phyloP scores from a whole-genome alignment of 2,113 vertebrate genomes.

The Gila orcuttii region DNA sequence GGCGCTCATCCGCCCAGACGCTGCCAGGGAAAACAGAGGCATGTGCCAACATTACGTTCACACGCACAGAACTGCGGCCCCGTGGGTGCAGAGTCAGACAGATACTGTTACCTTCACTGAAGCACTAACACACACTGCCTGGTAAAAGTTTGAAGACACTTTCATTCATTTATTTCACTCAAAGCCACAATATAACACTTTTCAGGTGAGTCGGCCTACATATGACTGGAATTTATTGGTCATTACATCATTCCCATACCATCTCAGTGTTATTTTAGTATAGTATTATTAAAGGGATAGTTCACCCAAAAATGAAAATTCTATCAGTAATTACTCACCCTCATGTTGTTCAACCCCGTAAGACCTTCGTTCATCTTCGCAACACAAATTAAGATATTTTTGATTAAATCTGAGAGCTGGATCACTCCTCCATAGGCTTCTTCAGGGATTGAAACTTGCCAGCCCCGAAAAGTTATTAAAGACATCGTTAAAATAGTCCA shows the following conservation, averaged over 20 bases:
- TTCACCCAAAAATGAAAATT: too few species aligned
- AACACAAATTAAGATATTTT: too few species aligned
- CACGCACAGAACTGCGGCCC: constrained; percentile 3
- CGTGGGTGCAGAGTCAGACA: neutral
- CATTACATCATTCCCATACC: neutral
- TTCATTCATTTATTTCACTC: neutral
- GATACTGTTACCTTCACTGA: neutral
- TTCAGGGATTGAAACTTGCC: too few species aligned
- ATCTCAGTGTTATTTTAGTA: neutral
- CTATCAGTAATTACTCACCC: too few species aligned
- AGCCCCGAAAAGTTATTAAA: too few species aligned
- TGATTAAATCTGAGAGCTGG: too few species aligned
- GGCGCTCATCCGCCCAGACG: constrained; percentile 76
- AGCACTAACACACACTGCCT: neutral
- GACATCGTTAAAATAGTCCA: too few species aligned
- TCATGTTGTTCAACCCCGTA: too few species aligned
- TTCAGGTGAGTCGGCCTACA: neutral
- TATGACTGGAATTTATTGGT: neutral
- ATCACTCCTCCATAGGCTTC: too few species aligned
- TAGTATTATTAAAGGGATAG: neutral
- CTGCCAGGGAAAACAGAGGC: constrained; percentile 77
- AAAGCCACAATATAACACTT: neutral
- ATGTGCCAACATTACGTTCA: constrained; percentile 67
- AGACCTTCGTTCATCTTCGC: too few species aligned
- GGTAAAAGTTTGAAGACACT: neutral